These are phyloP conservation scores for Eidolon dupreanum DNA, from an alignment of 2,797 vertebrate species.

Conservation along the genomic window DNA sequence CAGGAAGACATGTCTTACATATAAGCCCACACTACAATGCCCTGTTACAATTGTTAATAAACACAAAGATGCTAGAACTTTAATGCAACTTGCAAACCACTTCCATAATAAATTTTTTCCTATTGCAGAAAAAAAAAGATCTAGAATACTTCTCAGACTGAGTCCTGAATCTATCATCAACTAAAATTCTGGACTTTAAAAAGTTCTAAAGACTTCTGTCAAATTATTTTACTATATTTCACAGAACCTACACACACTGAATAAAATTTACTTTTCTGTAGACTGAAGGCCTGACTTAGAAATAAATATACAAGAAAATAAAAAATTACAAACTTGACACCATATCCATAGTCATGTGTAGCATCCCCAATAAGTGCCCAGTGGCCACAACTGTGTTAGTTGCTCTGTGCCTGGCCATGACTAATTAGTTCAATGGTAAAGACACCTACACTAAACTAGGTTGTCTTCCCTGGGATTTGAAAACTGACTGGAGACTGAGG, in stretches of 20 bases:
- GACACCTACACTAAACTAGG: neutral
- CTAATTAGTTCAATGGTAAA: neutral
- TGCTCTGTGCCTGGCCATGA: neutral
- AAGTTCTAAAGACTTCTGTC: neutral
- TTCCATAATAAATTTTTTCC: neutral
- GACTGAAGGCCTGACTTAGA: constrained; percentile 44
- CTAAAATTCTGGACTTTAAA: neutral
- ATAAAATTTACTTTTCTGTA: constrained; percentile 50
- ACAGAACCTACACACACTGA: neutral
- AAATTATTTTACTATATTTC: constrained; percentile 50
- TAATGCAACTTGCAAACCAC: neutral
- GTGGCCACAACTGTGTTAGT: neutral
- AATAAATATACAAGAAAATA: constrained; percentile 28
- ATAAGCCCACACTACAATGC: neutral
- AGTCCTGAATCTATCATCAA: neutral
- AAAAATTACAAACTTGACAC: neutral
- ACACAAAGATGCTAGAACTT: neutral
- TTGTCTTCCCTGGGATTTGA: neutral
- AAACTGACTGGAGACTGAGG: neutral
- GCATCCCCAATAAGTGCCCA: neutral
- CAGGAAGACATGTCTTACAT: neutral
- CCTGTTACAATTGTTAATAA: neutral
- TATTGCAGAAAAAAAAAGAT: neutral
- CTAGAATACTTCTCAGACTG: constrained; percentile 3
- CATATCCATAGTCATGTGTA: neutral